Evolutionary conservation across 2,888 invertebrate species (phyloP), one percentile per base, ranked within the genome.

Genomic region (Boloria euphrosyne): DNA sequence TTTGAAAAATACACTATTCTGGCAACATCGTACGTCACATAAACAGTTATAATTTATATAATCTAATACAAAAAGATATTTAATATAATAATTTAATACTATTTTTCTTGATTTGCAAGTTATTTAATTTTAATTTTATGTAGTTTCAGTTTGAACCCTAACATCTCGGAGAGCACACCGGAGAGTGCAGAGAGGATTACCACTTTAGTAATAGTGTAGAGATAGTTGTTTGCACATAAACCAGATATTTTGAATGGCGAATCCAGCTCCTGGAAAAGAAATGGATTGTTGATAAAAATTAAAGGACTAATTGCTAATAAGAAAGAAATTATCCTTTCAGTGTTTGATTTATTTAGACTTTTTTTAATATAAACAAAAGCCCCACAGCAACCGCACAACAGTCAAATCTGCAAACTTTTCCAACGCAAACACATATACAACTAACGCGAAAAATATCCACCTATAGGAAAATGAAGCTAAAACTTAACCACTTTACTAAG

Each of bases 211-310:
- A 98, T 96, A 68, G 98, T 99, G 89, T 98, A 98, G 64, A 99
- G 92, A 84, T 98, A 97, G 60, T 98, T 98, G 92, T 99, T 99
- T 67, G 98, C 97, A 73, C 98, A 98, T 75, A 99, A 94, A 52
- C 98, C 98, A 13, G 98, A 98, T 85, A 99, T 98, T 93, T 98
- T 98, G 92, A 98, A 99, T 0, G 99, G 98, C 78, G 97, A 96
- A 84, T 99, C 99, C 80, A 99, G 90, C 90, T 99, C 98, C 97
- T 97, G 90, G 16, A 93, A 82, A 31, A 70, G 58, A 67, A 69
- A 47, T n/a, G n/a, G n/a, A n/a, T n/a, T n/a, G n/a, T n/a, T n/a
- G n/a, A n/a, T n/a, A n/a, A 59, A 22, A 22, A 47, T 46, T 51
- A 46, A 18, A n/a, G n/a, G n/a, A n/a, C n/a, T n/a, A n/a, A n/a